Evolutionary conservation across 2,113 vertebrate species (phyloP), one percentile per base, ranked within the genome.

Genomic region (Hippolais icterina): DNA sequence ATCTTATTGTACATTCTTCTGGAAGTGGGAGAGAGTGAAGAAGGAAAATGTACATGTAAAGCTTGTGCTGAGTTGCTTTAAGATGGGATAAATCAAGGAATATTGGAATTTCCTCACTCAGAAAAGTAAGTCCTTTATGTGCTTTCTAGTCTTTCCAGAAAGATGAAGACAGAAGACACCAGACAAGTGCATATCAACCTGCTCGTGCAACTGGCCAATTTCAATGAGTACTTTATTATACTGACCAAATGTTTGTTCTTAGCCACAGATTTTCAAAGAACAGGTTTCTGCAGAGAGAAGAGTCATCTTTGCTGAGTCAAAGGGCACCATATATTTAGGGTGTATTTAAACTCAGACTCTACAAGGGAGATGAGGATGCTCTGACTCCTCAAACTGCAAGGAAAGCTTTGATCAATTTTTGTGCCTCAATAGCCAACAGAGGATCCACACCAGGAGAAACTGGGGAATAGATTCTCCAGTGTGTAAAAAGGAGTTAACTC

Each of bases 241-340:
- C 65, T 31, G 56, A 37, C 47, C 39, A 28, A 50, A 8, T 76
- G 12, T 29, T 76, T 75, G 24, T 39, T 59, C 56, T 71, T 3
- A 23, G 10, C 27, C 23, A 8, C n/a, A 28, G n/a, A n/a, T 57
- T 35, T 76, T 60, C 68, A 80, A 78, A 41, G 39, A 54, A 46
- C 46, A 49, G 12, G 10, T 47, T 85, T 59, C 49, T 86, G 66
- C 28, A 72, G 64, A 66, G 9, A 46, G 15, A 49, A 33, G 9
- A 61, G 5, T 42, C 18, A 22, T 47, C 24, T 27, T 80, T 18
- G 12, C 33, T 9, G 29, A 87, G 46, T 33, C 59, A 44, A 39
- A 57, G 37, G 17, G 12, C n/a, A 56, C 42, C 52, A 4, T 0
- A 2, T 8, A 35, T 14, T 86, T 41, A 64, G 35, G 1, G 0